phyloP scores from a whole-genome alignment of 2,113 vertebrate genomes.

The Lepus timidus region DNA sequence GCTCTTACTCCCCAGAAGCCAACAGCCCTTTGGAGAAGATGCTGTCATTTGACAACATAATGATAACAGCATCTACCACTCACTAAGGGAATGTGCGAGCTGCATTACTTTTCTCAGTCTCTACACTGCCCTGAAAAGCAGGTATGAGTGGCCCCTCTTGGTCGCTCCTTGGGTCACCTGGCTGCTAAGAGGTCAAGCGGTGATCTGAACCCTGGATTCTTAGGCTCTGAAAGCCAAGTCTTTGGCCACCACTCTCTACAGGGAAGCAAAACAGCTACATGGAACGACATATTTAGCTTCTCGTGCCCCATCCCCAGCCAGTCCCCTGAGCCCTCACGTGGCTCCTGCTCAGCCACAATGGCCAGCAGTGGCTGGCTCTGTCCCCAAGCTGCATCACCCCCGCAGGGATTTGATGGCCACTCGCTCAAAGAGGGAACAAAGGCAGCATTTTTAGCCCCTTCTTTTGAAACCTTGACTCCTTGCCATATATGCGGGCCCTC shows the following conservation, averaged over 20 bases:
- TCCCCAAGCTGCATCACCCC: not conserved
- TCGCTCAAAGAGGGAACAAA: conserved; percentile 75
- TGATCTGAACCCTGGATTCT: not conserved
- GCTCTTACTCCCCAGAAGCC: not conserved
- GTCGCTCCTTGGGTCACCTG: not conserved
- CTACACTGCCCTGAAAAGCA: not conserved
- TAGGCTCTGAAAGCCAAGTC: not conserved
- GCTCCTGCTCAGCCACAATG: not conserved
- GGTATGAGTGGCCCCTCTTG: not conserved
- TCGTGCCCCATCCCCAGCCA: not conserved
- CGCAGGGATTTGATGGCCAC: conserved; percentile 20
- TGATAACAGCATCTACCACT: not conserved
- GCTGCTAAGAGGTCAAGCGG: not conserved
- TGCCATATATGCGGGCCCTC: not conserved
- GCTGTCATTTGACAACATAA: conserved; percentile 32
- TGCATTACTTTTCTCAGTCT: not conserved
- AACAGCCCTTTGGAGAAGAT: not conserved
- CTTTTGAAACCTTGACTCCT: conserved; percentile 78
- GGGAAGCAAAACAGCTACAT: not conserved
- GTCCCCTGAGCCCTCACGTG: not conserved
- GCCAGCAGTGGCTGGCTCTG: conserved; percentile 25
- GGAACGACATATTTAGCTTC: conserved; percentile 1
- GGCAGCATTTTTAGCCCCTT: conserved; percentile 73
- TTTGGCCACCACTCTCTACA: not conserved
- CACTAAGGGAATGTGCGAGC: not conserved